phyloP scores from a whole-genome alignment of 2,113 vertebrate species.

The Notechis scutatus region DNA sequence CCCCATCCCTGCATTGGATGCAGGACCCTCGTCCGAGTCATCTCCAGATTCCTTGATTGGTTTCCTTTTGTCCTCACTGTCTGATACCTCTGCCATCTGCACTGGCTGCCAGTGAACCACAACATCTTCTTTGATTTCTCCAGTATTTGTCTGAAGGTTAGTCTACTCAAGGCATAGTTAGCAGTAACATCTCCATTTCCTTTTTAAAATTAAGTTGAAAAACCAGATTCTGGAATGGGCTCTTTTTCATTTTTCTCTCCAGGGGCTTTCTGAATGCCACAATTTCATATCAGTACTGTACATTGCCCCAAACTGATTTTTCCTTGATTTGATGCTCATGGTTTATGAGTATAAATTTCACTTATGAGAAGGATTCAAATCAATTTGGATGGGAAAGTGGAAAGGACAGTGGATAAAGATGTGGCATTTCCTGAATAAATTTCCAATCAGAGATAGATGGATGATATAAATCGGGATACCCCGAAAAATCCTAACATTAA shows the following conservation, averaged over 20 bases:
- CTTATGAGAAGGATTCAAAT: neutral
- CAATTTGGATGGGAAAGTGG: neutral
- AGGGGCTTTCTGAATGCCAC: neutral
- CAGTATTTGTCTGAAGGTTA: neutral
- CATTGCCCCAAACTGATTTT: neutral
- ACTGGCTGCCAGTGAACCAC: no score
- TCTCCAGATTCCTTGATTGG: no score
- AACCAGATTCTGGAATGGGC: neutral
- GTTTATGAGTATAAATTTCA: neutral
- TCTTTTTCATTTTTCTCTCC: neutral
- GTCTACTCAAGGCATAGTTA: neutral
- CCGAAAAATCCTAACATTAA: neutral
- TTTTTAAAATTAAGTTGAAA: neutral
- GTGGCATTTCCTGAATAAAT: neutral
- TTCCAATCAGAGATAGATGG: neutral
- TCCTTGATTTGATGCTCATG: neutral
- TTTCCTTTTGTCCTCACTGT: no score
- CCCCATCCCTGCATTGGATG: no score
- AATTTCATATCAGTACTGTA: neutral
- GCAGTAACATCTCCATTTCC: neutral
- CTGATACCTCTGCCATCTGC: no score
- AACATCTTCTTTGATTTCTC: neutral
- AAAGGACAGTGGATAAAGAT: neutral
- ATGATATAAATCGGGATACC: neutral
- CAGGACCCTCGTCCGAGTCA: no score